Evolutionary conservation across 2,888 invertebrate species (phyloP).

Genomic region (Harpalus rufipes): DNA sequence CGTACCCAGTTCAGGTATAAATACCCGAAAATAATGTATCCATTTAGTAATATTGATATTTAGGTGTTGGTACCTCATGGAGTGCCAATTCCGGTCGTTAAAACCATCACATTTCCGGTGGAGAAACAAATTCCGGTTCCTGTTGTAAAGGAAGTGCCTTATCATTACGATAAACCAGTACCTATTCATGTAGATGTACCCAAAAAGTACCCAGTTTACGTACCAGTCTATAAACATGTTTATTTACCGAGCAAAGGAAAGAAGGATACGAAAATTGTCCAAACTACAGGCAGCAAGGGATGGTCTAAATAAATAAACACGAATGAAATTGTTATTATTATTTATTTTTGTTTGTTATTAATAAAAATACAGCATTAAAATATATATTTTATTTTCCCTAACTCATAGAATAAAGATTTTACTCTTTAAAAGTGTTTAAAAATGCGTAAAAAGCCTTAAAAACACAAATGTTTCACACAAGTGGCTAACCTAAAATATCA

Average conservation of each 20-base stretch:
- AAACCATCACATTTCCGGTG: constrained; percentile 84
- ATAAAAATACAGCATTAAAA: background rate
- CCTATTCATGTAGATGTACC: constrained; percentile 85
- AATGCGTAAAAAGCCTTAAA: too few species aligned
- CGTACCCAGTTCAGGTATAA: constrained; percentile 81
- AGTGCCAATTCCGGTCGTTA: constrained; percentile 84
- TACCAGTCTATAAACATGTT: constrained; percentile 82
- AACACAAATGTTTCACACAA: too few species aligned
- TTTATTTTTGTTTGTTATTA: constrained; percentile 29
- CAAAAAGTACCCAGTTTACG: constrained; percentile 77
- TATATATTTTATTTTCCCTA: background rate
- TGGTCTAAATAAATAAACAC: background rate
- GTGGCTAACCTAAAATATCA: too few species aligned
- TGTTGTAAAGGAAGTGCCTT: constrained; percentile 83
- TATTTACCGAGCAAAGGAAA: constrained; percentile 73
- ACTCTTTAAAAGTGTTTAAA: too few species aligned
- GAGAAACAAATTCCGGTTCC: constrained; percentile 87
- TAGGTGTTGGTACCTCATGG: constrained; percentile 83
- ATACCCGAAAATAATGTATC: background rate
- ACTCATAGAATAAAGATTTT: too few species aligned
- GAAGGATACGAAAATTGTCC: background rate
- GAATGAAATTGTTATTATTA: constrained; percentile 19
- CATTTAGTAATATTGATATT: background rate
- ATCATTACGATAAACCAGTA: constrained; percentile 84
- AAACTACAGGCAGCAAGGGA: background rate